Conservation (phyloP, 2,888 invertebrate genomes). For the Calameuta filiformis region DNA sequence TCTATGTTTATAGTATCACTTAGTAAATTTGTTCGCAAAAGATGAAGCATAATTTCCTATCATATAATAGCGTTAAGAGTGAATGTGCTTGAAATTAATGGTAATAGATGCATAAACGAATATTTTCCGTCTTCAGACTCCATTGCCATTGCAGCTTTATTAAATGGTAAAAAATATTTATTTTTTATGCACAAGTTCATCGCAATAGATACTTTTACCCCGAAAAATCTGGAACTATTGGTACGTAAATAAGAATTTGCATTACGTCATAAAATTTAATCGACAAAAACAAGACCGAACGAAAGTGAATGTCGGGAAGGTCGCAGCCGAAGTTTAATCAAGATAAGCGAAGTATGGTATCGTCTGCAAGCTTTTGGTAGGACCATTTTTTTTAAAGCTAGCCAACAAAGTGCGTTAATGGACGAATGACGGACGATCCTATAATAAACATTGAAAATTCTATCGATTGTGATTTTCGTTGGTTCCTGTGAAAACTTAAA, state of each 20-base stretch:
- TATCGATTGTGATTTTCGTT: not conserved
- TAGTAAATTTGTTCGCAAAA: no score
- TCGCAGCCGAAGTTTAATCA: not conserved
- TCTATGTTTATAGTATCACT: no score
- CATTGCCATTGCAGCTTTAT: no score
- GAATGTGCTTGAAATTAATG: no score
- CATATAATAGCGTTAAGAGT: no score
- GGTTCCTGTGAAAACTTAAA: not conserved
- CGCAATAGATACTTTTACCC: no score
- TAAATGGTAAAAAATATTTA: no score
- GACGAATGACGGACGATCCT: not conserved
- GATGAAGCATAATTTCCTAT: no score
- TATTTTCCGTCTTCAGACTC: no score
- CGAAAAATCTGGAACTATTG: not conserved
- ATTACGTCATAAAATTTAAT: not conserved
- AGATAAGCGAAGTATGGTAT: not conserved
- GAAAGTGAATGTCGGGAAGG: not conserved
- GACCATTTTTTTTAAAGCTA: not conserved
- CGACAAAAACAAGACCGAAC: not conserved
- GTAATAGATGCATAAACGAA: no score
- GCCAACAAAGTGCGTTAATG: not conserved
- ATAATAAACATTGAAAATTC: not conserved
- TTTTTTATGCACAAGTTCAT: no score
- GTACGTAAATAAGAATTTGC: not conserved
- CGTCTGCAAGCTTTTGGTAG: not conserved